phyloP scores from a whole-genome alignment of 2,888 invertebrate genomes.

The Eulithis testata region DNA sequence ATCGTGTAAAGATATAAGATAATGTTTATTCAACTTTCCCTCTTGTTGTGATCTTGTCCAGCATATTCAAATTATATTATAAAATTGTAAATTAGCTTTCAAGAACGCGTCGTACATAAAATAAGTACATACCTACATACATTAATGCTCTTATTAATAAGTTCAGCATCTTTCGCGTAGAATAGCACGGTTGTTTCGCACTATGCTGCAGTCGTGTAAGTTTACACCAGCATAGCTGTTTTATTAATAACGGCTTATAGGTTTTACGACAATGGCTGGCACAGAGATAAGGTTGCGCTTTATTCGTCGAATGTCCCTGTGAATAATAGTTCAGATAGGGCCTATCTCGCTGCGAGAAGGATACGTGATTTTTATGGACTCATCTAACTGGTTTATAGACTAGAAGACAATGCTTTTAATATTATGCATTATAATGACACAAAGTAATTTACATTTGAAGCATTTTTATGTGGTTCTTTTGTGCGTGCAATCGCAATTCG shows the following conservation, averaged over 20 bases:
- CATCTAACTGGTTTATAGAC: slow-evolving; percentile 49
- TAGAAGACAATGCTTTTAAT: slow-evolving; percentile 46
- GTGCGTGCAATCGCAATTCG: neutral
- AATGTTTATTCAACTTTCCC: neutral
- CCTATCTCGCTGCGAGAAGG: slow-evolving; percentile 63
- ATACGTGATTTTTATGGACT: slow-evolving; percentile 66
- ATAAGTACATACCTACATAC: neutral
- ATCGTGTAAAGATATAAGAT: too few species aligned
- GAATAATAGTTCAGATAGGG: slow-evolving; percentile 72
- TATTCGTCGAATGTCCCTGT: slow-evolving; percentile 61
- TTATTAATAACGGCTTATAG: slow-evolving; percentile 23
- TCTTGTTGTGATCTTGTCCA: slow-evolving; percentile 13
- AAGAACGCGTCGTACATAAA: slow-evolving; percentile 27
- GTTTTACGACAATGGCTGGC: slow-evolving; percentile 51
- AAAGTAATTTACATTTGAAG: slow-evolving; percentile 3
- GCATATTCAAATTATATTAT: slow-evolving; percentile 34
- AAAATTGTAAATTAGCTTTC: slow-evolving; percentile 48
- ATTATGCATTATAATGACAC: slow-evolving; percentile 20
- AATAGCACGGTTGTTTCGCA: slow-evolving; percentile 11
- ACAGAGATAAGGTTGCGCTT: slow-evolving; percentile 62
- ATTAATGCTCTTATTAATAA: neutral
- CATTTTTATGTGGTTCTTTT: neutral
- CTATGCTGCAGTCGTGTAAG: slow-evolving; percentile 5
- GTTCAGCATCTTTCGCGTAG: neutral
- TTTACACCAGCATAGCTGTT: slow-evolving; percentile 4